Evolutionary conservation across 2,113 vertebrate genomes (phyloP).

Genomic region (Orthonyx spaldingii): DNA sequence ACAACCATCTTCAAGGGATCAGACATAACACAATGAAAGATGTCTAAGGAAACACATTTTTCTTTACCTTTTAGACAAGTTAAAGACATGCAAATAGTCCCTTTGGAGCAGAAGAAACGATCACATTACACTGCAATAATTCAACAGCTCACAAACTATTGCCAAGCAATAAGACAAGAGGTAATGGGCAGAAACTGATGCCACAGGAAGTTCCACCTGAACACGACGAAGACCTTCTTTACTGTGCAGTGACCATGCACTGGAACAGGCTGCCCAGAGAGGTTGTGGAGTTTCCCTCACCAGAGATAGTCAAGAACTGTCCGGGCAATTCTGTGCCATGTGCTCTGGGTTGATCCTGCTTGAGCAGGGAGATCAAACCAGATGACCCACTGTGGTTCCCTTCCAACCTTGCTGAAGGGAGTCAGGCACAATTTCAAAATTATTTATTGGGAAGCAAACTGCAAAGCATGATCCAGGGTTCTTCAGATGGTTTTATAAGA

Average conservation of each 20-base stretch:
- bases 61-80: neutral
- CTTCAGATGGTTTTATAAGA: neutral
- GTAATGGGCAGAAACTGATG: neutral
- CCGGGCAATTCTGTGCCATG: neutral
- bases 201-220: neutral
- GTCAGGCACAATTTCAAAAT: neutral
- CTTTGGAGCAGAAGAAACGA: neutral
- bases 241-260: neutral
- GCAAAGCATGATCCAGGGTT: neutral
- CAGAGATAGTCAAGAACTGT: neutral
- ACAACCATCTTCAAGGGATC: neutral
- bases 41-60: neutral
- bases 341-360: neutral
- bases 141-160: neutral
- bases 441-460: neutral
- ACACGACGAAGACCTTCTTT: neutral
- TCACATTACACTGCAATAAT: neutral
- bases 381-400: neutral
- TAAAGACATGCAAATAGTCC: neutral
- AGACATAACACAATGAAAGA: neutral
- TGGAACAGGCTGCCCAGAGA: neutral
- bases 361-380: neutral
- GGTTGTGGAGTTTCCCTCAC: neutral
- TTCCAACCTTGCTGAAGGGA: neutral
- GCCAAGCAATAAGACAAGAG: neutral